A percentile compares a stretch with the other conserved stretches of the same genome.
Conservation (phyloP, 1,140 invertebrate species). For the Macrobrachium rosenbergii region DNA sequence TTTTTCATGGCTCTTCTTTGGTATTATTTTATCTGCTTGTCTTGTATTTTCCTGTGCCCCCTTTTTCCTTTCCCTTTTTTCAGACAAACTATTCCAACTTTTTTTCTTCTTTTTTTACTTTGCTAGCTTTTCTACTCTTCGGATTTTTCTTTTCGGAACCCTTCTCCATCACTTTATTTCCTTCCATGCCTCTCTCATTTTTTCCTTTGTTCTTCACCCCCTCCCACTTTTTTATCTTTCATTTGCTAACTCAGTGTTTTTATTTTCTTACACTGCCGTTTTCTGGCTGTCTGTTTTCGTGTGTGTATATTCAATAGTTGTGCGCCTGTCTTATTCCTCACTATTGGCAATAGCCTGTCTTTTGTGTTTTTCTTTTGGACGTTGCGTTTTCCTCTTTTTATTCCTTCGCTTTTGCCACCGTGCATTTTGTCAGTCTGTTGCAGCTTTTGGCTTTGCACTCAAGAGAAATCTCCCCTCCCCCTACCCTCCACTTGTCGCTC, state of each 20-base stretch:
- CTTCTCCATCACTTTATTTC: constrained; percentile 2
- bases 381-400: not conserved
- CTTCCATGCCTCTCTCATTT: not conserved
- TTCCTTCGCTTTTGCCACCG: not conserved
- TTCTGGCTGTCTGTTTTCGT: no score
- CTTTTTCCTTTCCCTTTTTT: not conserved
- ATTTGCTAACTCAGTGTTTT: not conserved
- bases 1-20: not conserved
- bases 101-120: not conserved
- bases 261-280: not conserved
- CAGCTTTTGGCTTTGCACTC: not conserved
- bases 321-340: not conserved
- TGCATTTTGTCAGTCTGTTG: not conserved
- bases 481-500: no score
- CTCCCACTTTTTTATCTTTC: not conserved
- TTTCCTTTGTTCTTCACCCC: not conserved
- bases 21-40: constrained; percentile 25
- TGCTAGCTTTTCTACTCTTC: not conserved
- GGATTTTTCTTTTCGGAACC: not conserved
- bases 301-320: not conserved
- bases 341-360: not conserved
- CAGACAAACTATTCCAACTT: not conserved
- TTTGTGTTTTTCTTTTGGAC: not conserved
- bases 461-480: no score
- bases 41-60: constrained; percentile 24